Percentiles rank a stretch among this genome's conserved stretches.
phyloP scores from a whole-genome alignment of 1,140 invertebrate species.

The Nymphalis io region DNA sequence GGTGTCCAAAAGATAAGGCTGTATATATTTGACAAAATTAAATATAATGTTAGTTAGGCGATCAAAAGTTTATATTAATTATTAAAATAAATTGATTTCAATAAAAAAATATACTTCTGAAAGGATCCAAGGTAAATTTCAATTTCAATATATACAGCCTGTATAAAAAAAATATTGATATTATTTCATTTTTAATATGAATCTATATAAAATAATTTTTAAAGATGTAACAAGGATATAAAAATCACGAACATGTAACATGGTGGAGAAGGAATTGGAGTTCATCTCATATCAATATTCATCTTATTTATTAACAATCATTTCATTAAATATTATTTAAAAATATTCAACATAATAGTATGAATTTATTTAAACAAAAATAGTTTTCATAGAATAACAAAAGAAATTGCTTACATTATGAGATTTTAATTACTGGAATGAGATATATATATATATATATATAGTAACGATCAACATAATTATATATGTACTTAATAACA shows the following conservation, averaged over 20 bases:
- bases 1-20: too few species aligned
- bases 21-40: too few species aligned
- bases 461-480: too few species aligned
- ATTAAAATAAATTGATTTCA: neutral
- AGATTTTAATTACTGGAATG: neutral
- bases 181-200: neutral
- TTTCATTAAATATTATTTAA: neutral
- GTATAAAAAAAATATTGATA: conserved; percentile 1
- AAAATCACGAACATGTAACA: neutral
- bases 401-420: neutral
- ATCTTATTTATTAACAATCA: neutral
- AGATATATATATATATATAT: too few species aligned
- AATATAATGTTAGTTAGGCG: too few species aligned
- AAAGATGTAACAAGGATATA: neutral
- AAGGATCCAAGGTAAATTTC: too few species aligned
- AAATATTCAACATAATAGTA: neutral
- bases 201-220: conserved; percentile 6
- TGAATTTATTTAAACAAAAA: too few species aligned
- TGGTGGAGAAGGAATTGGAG: neutral
- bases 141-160: conserved; percentile 7
- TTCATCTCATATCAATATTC: neutral
- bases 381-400: neutral
- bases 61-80: too few species aligned
- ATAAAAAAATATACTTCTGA: too few species aligned
- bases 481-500: too few species aligned